Evolutionary conservation across 2,113 vertebrate genomes (phyloP).

Genomic region (Thymallus thymallus): DNA sequence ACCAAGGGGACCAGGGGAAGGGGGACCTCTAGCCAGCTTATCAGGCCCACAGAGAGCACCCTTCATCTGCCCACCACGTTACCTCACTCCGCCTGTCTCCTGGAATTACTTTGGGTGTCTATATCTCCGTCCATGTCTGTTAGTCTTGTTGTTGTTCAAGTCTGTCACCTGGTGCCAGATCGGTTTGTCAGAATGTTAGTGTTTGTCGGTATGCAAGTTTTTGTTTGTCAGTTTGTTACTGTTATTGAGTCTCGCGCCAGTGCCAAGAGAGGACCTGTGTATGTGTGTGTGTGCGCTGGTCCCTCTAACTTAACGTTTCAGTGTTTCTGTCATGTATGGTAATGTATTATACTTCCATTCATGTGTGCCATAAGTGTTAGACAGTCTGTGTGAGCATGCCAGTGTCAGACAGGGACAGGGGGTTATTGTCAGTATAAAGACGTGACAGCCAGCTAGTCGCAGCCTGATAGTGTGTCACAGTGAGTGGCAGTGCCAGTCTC

Average conservation of each 20-base stretch:
- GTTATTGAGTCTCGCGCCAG: constrained; percentile 29
- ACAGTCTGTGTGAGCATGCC: no score
- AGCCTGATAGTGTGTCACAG: constrained; percentile 42
- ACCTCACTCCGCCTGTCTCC: constrained; percentile 14
- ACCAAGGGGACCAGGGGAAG: constrained; percentile 37
- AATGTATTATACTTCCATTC: constrained; percentile 19
- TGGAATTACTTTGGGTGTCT: constrained; percentile 30
- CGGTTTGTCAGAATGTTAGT: constrained; percentile 38
- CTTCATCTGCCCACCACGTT: constrained; percentile 42
- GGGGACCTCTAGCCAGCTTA: constrained; percentile 23
- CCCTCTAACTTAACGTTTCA: constrained; percentile 25
- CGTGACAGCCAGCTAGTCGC: constrained; percentile 47
- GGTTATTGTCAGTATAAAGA: not conserved
- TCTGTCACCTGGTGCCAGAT: constrained; percentile 27
- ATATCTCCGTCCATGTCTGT: not conserved
- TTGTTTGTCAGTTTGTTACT: no score
- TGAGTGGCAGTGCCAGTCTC: constrained; percentile 53
- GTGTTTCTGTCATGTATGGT: constrained; percentile 31
- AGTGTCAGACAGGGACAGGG: not conserved
- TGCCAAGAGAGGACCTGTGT: constrained; percentile 7
- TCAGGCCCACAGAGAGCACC: constrained; percentile 25
- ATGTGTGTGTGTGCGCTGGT: not conserved
- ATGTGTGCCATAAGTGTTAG: constrained; percentile 28
- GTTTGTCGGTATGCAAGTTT: constrained; percentile 5
- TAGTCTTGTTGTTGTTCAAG: not conserved